A percentile compares a stretch with the other conserved stretches of the same genome.
phyloP scores from a whole-genome alignment of 1,140 invertebrate species.

The Zophobas atratus region DNA sequence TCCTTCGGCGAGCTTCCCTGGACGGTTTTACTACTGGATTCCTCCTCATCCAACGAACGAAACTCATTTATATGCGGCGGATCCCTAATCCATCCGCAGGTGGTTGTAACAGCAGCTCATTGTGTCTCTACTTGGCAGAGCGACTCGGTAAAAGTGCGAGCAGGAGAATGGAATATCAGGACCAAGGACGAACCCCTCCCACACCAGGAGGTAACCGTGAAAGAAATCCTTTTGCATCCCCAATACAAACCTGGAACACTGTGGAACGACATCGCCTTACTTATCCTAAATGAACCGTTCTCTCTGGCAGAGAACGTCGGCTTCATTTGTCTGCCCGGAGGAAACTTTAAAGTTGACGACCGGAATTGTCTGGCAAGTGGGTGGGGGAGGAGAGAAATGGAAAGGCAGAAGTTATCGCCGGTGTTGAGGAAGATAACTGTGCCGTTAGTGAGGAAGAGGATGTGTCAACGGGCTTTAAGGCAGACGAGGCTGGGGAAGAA shows the following conservation, averaged over 20 bases:
- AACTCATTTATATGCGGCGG: constrained; percentile 72
- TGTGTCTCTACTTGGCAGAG: constrained; percentile 66
- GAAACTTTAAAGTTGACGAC: constrained; percentile 51
- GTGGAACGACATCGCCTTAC: constrained; percentile 79
- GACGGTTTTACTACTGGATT: constrained; percentile 52
- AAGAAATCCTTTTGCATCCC: constrained; percentile 58
- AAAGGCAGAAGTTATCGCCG: constrained; percentile 69
- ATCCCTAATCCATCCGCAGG: constrained; percentile 71
- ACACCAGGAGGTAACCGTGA: constrained; percentile 65
- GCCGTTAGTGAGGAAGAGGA: constrained; percentile 71
- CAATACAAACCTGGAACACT: constrained; percentile 68
- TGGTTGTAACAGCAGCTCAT: constrained; percentile 77
- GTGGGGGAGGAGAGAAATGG: constrained; percentile 77
- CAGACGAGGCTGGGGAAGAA: constrained; percentile 74
- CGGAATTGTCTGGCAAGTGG: constrained; percentile 74
- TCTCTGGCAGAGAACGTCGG: constrained; percentile 69
- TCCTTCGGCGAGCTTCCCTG: constrained; percentile 58
- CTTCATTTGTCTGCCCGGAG: constrained; percentile 70
- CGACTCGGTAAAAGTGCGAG: constrained; percentile 64
- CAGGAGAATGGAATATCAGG: constrained; percentile 73
- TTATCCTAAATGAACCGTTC: constrained; percentile 74
- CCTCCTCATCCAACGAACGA: constrained; percentile 69
- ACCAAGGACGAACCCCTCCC: constrained; percentile 68
- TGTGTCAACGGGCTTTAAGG: constrained; percentile 73
- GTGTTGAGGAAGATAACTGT: constrained; percentile 78